These are phyloP conservation scores for Dryas iulia DNA, from an alignment of 1,140 invertebrate genomes.

Conservation along the genomic window DNA sequence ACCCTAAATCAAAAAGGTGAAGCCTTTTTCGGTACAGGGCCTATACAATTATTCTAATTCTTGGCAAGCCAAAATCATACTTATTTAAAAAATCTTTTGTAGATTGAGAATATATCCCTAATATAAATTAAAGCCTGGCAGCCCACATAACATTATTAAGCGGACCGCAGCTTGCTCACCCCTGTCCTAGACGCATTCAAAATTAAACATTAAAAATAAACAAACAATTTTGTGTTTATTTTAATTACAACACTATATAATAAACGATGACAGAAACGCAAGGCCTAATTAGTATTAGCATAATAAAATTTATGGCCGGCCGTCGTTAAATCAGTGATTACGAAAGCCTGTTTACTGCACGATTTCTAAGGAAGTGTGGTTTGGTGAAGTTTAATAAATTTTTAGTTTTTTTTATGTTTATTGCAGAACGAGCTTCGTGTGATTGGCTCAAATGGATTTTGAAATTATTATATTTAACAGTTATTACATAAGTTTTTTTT, in stretches of 20 bases:
- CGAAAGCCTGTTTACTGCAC: constrained; percentile 37
- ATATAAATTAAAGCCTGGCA: too few species aligned
- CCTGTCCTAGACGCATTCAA: too few species aligned
- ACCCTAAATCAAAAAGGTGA: too few species aligned
- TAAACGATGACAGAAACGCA: constrained; percentile 19
- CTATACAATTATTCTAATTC: too few species aligned
- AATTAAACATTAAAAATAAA: too few species aligned
- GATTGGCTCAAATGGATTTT: neutral
- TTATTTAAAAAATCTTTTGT: too few species aligned
- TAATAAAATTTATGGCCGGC: constrained; percentile 43
- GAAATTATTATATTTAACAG: neutral
- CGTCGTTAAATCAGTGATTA: constrained; percentile 45
- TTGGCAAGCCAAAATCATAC: too few species aligned
- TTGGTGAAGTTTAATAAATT: neutral
- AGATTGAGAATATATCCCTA: too few species aligned
- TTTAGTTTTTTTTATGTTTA: neutral
- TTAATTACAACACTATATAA: constrained; percentile 9
- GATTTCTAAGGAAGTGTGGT: neutral
- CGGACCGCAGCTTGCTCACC: too few species aligned
- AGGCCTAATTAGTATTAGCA: constrained; percentile 39
- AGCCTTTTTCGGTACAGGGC: too few species aligned
- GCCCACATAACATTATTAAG: too few species aligned
- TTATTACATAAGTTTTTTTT: neutral
- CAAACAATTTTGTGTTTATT: neutral
- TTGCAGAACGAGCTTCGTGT: neutral